Conservation (phyloP, 2,888 invertebrate genomes). For the Rhingia campestris region DNA sequence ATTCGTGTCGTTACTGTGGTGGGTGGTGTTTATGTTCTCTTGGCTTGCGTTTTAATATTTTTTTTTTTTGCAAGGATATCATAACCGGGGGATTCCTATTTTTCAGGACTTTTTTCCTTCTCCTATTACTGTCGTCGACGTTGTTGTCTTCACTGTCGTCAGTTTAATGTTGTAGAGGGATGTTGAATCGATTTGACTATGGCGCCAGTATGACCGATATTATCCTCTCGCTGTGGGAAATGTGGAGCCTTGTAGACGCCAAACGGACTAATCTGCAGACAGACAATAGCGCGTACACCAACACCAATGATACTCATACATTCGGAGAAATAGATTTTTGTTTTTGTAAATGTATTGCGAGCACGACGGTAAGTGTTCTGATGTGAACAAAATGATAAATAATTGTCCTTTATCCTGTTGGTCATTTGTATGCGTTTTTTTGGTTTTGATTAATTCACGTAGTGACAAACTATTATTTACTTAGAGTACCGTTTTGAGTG, state of each 20-base stretch:
- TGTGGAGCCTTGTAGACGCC: constrained; percentile 67
- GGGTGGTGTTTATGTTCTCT: constrained; percentile 28
- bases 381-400: constrained; percentile 38
- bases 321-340: constrained; percentile 2
- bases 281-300: constrained; percentile 52
- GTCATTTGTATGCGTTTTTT: background rate
- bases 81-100: constrained; percentile 30
- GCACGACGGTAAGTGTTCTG: constrained; percentile 10
- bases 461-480: constrained; percentile 58
- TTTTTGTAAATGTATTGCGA: constrained; percentile 10
- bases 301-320: constrained; percentile 2
- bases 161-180: constrained; percentile 52
- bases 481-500: constrained; percentile 41
- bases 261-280: constrained; percentile 52
- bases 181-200: constrained; percentile 71
- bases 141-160: constrained; percentile 23
- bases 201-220: constrained; percentile 73
- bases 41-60: background rate
- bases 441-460: constrained; percentile 60
- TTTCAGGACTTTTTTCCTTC: background rate
- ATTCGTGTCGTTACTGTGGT: constrained; percentile 23
- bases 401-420: constrained; percentile 23
- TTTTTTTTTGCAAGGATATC: constrained; percentile 43
- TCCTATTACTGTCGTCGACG: constrained; percentile 22
- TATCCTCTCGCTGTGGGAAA: constrained; percentile 53